Evolutionary conservation across 2,797 vertebrate species (phyloP), one percentile per base, ranked within the genome.

Genomic region (Pempheris klunzingeri): DNA sequence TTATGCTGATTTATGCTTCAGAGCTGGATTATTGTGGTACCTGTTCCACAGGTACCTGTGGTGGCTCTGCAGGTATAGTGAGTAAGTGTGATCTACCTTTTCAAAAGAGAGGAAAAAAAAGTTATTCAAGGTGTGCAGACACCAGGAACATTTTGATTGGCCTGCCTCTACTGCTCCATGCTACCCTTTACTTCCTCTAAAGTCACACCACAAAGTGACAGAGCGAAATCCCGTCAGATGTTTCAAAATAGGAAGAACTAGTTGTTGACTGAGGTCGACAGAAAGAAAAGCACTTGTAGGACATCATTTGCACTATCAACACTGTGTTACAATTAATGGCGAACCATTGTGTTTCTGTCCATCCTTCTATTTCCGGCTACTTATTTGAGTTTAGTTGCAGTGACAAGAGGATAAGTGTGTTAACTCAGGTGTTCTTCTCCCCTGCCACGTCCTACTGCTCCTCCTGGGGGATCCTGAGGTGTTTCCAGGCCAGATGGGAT

Each of bases 21-120:
- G 50, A 60, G 14, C 9, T 34, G 14, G 41, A n/a, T 53, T 64
- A 43, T 46, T 61, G 39, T 50, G 17, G 24, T 80, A 81, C 73
- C 61, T 38, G 61, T 80, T 78, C 39, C 38, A 15, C 71, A 71
- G 46, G 68, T 76, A 52, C 17, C 8, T 38, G 38, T 39, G 15
- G 66, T 39, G 52, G 44, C 41, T 68, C 52, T 69, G 59, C 44
- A n/a, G 55, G 30, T 44, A 62, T 18, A 28, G 30, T 15, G 28
- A 80, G 34, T 44, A 61, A 50, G 34, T 39, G 13, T 49, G 20
- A 52, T 63, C 20, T 44, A 61, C 26, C 41, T 60, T 60, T 71
- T 59, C 50, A 70, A 46, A 76, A 57, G n/a, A n/a, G n/a, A n/a
- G n/a, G n/a, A 32, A 32, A 32, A 32, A 57, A 26, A 12, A 32